Evolutionary conservation across 2,888 invertebrate species (phyloP), one percentile per base, ranked within the genome.

Genomic region (Chirona hameri): DNA sequence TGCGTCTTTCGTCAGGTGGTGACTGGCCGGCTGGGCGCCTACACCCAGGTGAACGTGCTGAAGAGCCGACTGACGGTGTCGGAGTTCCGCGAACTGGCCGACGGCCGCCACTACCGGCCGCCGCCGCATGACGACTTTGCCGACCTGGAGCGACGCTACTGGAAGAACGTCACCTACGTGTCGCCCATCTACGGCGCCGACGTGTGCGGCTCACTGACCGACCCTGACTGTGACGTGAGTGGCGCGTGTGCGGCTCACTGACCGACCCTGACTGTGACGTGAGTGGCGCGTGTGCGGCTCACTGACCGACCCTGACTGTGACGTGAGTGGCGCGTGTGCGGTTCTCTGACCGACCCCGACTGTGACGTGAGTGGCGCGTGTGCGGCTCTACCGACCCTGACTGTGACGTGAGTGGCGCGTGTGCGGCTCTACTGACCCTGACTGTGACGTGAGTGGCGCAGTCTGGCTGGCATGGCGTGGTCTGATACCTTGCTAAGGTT

Each of bases 171-270:
- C 12, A 95, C 96, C 0, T 97, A 96, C 87, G 95, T 95, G 14
- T 93, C 97, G 5, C 97, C 99, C 0, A 97, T 99, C 86, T 99
- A 99, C 88, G 99, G 99, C 0, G 99, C 99, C 9, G 99, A 99
- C 90, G 97, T 99, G 0, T 97, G 95, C 72, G 99, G 99, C 18
- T 94, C 95, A 84, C 91, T 99, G 52, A 98, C 97, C 48, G 99
- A 99, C 88, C 90, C 92, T 0, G 94, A 94, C 86, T 94, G 96
- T 5, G 91, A 94, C 87, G 95, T 90, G 87, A 88, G 88, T 86
- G 29, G 46, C 48, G 48, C 7, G 7, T 12, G 52, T 4, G 52
- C 52, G 18, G 15, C 52, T 4, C 52, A 1, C 15, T 18, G 52
- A 2, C 52, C 15, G 52, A 18, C 88, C 90, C 92, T 0, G 94